Base-by-base conservation (phyloP, 2,797 vertebrate species). In the Leptatherina wallacei region DNA sequence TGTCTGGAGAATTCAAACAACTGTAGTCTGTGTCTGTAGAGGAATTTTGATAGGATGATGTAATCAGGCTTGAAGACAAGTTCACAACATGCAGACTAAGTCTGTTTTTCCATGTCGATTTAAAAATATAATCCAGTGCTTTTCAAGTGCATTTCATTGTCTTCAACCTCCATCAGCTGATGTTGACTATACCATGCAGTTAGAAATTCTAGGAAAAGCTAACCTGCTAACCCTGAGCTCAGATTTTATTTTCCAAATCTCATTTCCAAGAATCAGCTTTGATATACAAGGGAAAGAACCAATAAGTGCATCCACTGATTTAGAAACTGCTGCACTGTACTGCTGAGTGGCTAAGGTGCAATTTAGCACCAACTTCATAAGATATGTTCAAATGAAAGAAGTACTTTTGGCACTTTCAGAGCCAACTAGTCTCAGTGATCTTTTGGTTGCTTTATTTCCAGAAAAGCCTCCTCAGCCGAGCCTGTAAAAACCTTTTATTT, bases 121-220 rank as follows among this genome's bases (percentile, higher is more conserved):
- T 33, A 16, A 14, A 27, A 67, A 12, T 30, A 47, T 59, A 33
- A 27, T 52, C 8, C 3, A 38, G 61, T 30, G 32, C 20, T 49
- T 58, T 51, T 54, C 5, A 65, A 9, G 12, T 22, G 32, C 61
- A 35, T 13, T 18, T 51, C 30, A 36, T 13, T 32, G 47, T 64
- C 47, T n/a, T 63, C 27, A 49, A 47, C 61, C 30, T 52, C 30
- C 61, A 24, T 52, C 18, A 49, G 20, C 24, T 58, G 13, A 58
- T n/a, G 6, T 16, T 58, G 20, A 63, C 54, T 22, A 62, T 24
- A 11, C 16, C 29, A 33, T 35, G 36, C 54, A 42, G 24, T 11
- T 66, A 20, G 36, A 38, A 61, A 33, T 33, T 56, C 44, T 38
- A 24, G 47, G 44, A 61, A 61, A 60, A 36, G 27, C 20, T 69